These are phyloP conservation scores for Ctenopoma multispine DNA, from an alignment of 2,797 vertebrate genomes.

Conservation along the genomic window DNA sequence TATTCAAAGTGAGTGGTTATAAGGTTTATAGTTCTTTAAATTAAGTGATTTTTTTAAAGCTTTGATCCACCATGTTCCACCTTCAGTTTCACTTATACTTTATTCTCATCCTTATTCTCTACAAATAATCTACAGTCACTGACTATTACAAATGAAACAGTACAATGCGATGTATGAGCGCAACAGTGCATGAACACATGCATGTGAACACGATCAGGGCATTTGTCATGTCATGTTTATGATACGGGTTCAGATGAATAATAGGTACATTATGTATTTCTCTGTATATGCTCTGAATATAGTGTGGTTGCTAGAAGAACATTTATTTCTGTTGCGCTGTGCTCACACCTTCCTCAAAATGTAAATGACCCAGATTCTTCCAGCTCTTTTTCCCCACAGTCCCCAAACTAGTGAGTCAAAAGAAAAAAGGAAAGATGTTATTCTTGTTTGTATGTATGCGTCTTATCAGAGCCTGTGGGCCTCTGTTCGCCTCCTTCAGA, in stretches of 20 bases:
- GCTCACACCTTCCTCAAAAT: conserved; percentile 71
- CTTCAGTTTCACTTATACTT: conserved; percentile 5
- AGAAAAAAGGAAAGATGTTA: conserved; percentile 57
- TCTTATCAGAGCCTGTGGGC: conserved; percentile 70
- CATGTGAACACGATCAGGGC: conserved; percentile 3
- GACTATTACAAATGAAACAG: conserved; percentile 33
- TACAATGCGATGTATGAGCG: neutral
- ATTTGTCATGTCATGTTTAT: conserved; percentile 62
- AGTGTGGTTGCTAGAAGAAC: conserved; percentile 59
- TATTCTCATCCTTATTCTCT: conserved; percentile 14
- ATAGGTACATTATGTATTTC: conserved; percentile 57
- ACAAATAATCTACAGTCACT: conserved; percentile 23
- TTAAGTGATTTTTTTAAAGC: conserved; percentile 29
- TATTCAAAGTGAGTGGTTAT: conserved; percentile 14
- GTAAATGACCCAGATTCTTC: conserved; percentile 79
- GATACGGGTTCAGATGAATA: conserved; percentile 68
- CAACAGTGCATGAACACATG: conserved; percentile 35
- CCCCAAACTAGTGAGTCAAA: conserved; percentile 66
- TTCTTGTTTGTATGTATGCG: conserved; percentile 64
- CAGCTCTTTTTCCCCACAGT: conserved; percentile 45
- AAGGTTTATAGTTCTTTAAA: conserved; percentile 24
- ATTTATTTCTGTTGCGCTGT: conserved; percentile 65
- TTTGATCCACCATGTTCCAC: conserved; percentile 44
- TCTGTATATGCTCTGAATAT: conserved; percentile 45
- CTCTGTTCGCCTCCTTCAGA: conserved; percentile 61